Conservation (phyloP, 2,113 vertebrate species). For the Oxyruncus cristatus region DNA sequence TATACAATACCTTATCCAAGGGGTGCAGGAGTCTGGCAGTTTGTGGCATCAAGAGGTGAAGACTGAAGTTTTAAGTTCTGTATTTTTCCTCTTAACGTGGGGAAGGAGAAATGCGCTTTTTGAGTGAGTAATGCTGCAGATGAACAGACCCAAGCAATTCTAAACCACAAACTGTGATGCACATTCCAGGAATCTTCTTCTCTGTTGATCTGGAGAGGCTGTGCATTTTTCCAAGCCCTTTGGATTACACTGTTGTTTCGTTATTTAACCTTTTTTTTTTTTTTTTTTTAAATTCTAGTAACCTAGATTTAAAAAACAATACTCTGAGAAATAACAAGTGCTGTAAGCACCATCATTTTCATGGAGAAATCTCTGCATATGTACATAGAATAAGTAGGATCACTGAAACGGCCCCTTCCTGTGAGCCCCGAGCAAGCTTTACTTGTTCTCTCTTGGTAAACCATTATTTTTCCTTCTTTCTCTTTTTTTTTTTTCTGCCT, state of each 20-base stretch:
- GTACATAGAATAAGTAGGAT: not conserved
- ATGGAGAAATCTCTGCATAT: not conserved
- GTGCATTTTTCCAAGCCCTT: not conserved
- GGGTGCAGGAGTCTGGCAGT: not conserved
- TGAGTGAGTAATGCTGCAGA: not conserved
- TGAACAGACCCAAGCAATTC: not conserved
- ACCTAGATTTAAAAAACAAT: not conserved
- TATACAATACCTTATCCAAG: not conserved
- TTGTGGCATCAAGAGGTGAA: not conserved
- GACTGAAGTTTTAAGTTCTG: not conserved
- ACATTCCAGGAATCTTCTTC: not conserved
- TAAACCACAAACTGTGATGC: not conserved
- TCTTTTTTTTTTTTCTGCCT: not conserved
- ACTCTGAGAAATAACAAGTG: not conserved
- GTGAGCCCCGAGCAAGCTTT: not conserved
- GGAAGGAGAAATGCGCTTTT: not conserved
- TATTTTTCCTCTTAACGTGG: not conserved
- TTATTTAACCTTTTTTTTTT: not conserved
- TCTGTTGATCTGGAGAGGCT: not conserved
- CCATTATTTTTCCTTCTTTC: not conserved
- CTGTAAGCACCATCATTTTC: not conserved
- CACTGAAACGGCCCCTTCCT: not conserved
- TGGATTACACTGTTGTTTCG: not conserved
- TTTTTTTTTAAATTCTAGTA: not conserved
- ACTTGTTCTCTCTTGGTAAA: not conserved